A percentile compares a stretch with the other conserved stretches of the same genome.
Evolutionary conservation across 2,888 invertebrate genomes (phyloP).

Genomic region (Spilarctia lutea): DNA sequence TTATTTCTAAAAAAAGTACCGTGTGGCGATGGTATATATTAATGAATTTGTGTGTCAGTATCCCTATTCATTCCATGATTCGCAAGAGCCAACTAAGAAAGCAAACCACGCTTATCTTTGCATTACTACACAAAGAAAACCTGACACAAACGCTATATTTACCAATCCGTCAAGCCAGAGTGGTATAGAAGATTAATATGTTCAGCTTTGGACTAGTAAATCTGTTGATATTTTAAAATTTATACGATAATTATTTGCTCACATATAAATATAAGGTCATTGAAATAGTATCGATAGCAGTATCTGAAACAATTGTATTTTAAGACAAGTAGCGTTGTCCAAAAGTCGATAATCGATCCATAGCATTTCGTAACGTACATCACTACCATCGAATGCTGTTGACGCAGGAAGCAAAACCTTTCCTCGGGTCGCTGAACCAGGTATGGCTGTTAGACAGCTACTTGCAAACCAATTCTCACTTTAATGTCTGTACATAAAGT

Average conservation of each 20-base stretch:
- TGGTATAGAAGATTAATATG: too few relatives aligned
- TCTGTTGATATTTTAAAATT: too few relatives aligned
- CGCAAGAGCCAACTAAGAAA: too few relatives aligned
- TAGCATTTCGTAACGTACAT: slow-evolving; percentile 24
- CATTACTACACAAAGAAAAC: too few relatives aligned
- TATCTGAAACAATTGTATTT: neutral
- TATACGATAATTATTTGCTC: neutral
- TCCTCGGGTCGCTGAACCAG: slow-evolving; percentile 71
- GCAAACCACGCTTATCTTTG: too few relatives aligned
- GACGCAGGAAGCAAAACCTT: slow-evolving; percentile 70
- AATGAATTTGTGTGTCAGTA: too few relatives aligned
- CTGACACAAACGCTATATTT: too few relatives aligned
- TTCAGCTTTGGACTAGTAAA: too few relatives aligned
- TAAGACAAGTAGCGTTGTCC: neutral
- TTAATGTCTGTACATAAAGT: slow-evolving; percentile 36
- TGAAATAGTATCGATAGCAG: neutral
- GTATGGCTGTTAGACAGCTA: slow-evolving; percentile 62
- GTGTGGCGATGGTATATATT: too few relatives aligned
- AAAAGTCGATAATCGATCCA: neutral
- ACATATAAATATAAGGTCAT: neutral
- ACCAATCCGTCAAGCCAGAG: too few relatives aligned
- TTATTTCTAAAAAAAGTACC: too few relatives aligned
- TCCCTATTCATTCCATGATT: too few relatives aligned
- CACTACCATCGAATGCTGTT: slow-evolving; percentile 44
- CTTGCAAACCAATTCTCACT: slow-evolving; percentile 45